These are phyloP conservation scores for Psylliodes chrysocephalus DNA, from an alignment of 2,888 invertebrate species.

Conservation along the genomic window DNA sequence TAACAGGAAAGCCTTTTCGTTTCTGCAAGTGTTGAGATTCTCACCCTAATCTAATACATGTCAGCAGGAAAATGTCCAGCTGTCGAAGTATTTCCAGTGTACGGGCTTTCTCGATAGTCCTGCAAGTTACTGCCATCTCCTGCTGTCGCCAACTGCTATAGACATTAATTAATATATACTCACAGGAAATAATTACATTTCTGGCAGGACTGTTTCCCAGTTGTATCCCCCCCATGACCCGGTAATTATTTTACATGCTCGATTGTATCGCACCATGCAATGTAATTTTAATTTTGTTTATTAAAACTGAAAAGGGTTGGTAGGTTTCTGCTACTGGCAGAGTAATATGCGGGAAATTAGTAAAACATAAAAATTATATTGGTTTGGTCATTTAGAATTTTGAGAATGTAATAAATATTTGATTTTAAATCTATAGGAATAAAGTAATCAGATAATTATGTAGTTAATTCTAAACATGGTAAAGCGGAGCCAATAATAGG, in stretches of 20 bases:
- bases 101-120: constrained; percentile 34
- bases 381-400: too few species aligned
- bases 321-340: constrained; percentile 41
- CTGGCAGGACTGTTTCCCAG: constrained; percentile 46
- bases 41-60: constrained; percentile 65
- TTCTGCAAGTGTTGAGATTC: constrained; percentile 60
- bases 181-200: constrained; percentile 61
- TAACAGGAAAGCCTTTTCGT: constrained; percentile 50
- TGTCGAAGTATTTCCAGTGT: constrained; percentile 54
- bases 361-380: neutral
- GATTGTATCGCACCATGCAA: constrained; percentile 57
- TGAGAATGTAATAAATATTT: too few species aligned
- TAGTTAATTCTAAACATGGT: too few species aligned
- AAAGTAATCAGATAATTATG: too few species aligned
- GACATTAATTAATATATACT: constrained; percentile 66
- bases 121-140: constrained; percentile 52
- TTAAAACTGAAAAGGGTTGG: constrained; percentile 39
- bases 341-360: neutral
- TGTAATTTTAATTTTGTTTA: constrained; percentile 59
- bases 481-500: too few species aligned
- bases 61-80: constrained; percentile 63
- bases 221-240: constrained; percentile 44
- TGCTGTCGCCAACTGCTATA: constrained; percentile 63
- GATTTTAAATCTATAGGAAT: too few species aligned
- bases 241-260: constrained; percentile 60